phyloP scores from a whole-genome alignment of 2,113 vertebrate genomes.

The Anguilla japonica region DNA sequence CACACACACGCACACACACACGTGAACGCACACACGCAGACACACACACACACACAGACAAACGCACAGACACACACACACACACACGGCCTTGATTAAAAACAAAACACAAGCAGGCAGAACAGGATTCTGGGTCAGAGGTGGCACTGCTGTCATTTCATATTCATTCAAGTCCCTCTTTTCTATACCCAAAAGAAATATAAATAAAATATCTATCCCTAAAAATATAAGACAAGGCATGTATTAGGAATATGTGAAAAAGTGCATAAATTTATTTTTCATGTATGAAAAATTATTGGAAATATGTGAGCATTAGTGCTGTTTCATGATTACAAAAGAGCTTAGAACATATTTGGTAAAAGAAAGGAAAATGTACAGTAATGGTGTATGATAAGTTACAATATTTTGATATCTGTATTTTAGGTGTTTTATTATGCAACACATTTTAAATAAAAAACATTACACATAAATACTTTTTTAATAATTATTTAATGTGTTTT shows the following conservation, averaged over 20 bases:
- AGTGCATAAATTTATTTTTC: too few relatives aligned
- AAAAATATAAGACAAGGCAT: too few relatives aligned
- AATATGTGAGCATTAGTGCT: too few relatives aligned
- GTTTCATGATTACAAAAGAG: not conserved
- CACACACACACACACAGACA: not conserved
- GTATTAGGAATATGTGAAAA: too few relatives aligned
- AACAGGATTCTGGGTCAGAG: constrained; percentile 64
- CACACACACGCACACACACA: not conserved
- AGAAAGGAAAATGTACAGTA: not conserved
- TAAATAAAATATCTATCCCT: too few relatives aligned
- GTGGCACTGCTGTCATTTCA: constrained; percentile 58
- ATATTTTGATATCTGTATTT: too few relatives aligned
- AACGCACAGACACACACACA: not conserved
- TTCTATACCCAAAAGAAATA: not conserved
- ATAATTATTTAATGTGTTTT: too few relatives aligned
- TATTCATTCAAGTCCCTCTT: not conserved
- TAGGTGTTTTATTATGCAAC: too few relatives aligned
- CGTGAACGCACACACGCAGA: not conserved
- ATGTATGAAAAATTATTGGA: too few relatives aligned
- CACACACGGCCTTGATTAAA: constrained; percentile 44
- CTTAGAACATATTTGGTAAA: not conserved
- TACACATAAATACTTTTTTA: too few relatives aligned
- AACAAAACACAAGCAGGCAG: constrained; percentile 57
- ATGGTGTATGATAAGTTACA: too few relatives aligned
- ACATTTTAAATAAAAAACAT: too few relatives aligned